Conservation (phyloP, 2,888 invertebrate species). For the Quadroppia sp. region DNA sequence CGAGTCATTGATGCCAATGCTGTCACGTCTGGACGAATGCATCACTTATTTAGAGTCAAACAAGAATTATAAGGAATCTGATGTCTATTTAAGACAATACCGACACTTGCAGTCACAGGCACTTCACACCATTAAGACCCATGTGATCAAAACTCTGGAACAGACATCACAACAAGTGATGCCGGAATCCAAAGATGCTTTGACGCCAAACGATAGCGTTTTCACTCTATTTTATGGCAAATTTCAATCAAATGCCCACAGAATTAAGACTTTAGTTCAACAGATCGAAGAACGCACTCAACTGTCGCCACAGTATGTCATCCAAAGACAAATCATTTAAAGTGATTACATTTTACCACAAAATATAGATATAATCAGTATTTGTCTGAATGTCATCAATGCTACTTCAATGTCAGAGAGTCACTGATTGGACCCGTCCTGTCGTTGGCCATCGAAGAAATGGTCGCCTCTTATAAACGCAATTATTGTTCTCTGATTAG, state of each 20-base stretch:
- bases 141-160: conserved; percentile 69
- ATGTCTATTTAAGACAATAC: conserved; percentile 74
- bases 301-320: conserved; percentile 38
- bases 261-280: conserved; percentile 72
- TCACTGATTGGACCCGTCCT: conserved; percentile 67
- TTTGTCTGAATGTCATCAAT: conserved; percentile 72
- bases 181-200: conserved; percentile 51
- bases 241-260: conserved; percentile 85
- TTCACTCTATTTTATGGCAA: conserved; percentile 84
- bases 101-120: conserved; percentile 77
- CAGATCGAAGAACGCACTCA: conserved; percentile 64
- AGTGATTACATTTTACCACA: background rate
- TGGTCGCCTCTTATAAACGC: conserved; percentile 59
- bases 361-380: conserved; percentile 63
- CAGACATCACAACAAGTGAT: conserved; percentile 71
- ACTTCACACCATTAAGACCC: conserved; percentile 70
- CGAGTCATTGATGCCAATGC: conserved; percentile 72
- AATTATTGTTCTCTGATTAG: conserved; percentile 71
- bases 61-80: conserved; percentile 79
- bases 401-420: conserved; percentile 71
- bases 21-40: conserved; percentile 80
- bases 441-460: conserved; percentile 63
- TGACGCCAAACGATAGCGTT: conserved; percentile 57
- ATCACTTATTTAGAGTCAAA: conserved; percentile 75
- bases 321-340: conserved; percentile 25